Evolutionary conservation across 2,113 vertebrate genomes (phyloP).

Genomic region (Puntigrus tetrazona): DNA sequence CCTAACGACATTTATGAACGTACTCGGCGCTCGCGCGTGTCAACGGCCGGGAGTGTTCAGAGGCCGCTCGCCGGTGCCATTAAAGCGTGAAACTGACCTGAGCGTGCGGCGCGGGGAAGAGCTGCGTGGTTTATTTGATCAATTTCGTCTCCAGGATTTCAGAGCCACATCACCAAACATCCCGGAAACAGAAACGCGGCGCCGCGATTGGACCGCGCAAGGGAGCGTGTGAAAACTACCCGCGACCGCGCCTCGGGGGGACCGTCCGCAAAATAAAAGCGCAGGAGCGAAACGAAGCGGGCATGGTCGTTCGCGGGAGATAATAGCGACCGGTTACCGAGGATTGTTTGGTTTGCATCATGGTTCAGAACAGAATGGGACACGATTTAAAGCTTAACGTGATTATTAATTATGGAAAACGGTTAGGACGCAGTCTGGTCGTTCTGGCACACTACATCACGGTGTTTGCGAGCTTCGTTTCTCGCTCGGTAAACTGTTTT

Average conservation of each 20-base stretch:
- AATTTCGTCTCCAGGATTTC: slow-evolving; percentile 70
- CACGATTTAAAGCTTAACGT: slow-evolving; percentile 66
- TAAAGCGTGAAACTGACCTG: slow-evolving; percentile 66
- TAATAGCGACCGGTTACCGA: not conserved
- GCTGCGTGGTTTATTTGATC: slow-evolving; percentile 61
- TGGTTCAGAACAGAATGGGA: slow-evolving; percentile 53
- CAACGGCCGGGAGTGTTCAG: not conserved
- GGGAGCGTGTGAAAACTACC: slow-evolving; percentile 62
- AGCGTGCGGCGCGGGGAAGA: slow-evolving; percentile 53
- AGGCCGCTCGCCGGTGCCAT: not conserved
- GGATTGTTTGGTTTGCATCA: slow-evolving; percentile 38
- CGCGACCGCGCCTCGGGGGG: no score
- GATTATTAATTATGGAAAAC: slow-evolving; percentile 67
- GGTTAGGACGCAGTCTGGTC: slow-evolving; percentile 71
- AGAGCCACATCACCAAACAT: slow-evolving; percentile 81
- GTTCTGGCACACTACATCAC: slow-evolving; percentile 70
- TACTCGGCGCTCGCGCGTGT: not conserved
- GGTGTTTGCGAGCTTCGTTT: slow-evolving; percentile 66
- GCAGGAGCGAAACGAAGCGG: not conserved
- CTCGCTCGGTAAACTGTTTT: slow-evolving; percentile 65
- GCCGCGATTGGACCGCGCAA: slow-evolving; percentile 71
- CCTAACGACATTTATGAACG: slow-evolving; percentile 23
- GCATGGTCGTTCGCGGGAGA: not conserved
- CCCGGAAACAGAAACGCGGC: slow-evolving; percentile 74
- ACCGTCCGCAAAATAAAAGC: not conserved